phyloP scores from a whole-genome alignment of 1,140 invertebrate species.

The Melipona quadrifasciata region DNA sequence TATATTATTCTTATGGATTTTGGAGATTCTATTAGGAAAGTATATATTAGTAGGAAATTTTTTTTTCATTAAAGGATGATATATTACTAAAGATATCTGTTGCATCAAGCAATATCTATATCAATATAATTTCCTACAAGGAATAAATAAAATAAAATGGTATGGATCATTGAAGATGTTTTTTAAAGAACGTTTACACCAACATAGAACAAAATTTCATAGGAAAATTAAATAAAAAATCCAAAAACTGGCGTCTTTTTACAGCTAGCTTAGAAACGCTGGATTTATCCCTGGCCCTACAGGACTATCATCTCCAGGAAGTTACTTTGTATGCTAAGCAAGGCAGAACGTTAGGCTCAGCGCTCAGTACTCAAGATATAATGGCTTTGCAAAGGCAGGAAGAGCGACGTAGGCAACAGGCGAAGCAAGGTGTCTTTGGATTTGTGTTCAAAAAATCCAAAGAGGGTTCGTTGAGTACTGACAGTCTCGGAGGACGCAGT shows the following conservation, averaged over 20 bases:
- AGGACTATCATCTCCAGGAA: conserved; percentile 87
- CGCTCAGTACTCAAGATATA: conserved; percentile 85
- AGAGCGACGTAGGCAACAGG: conserved; percentile 81
- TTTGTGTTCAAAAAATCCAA: conserved; percentile 83
- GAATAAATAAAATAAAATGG: too few relatives aligned
- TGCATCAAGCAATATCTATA: too few relatives aligned
- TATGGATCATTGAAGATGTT: neutral
- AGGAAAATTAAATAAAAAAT: neutral
- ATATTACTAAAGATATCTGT: too few relatives aligned
- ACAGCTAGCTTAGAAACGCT: conserved; percentile 85
- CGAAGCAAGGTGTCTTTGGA: conserved; percentile 82
- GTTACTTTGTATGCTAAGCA: conserved; percentile 84
- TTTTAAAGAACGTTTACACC: neutral
- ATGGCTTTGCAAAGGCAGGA: conserved; percentile 84
- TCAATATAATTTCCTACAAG: too few relatives aligned
- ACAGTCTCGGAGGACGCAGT: conserved; percentile 80
- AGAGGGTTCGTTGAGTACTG: conserved; percentile 81
- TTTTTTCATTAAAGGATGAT: too few relatives aligned
- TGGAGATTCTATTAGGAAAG: too few relatives aligned
- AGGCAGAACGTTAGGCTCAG: conserved; percentile 79
- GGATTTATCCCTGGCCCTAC: conserved; percentile 83
- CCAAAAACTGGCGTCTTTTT: conserved; percentile 50
- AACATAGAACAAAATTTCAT: neutral
- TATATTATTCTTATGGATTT: neutral
- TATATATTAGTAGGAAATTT: too few relatives aligned